Base-by-base conservation (phyloP, 2,888 invertebrate species). In the Caenorhabditis sp. region DNA sequence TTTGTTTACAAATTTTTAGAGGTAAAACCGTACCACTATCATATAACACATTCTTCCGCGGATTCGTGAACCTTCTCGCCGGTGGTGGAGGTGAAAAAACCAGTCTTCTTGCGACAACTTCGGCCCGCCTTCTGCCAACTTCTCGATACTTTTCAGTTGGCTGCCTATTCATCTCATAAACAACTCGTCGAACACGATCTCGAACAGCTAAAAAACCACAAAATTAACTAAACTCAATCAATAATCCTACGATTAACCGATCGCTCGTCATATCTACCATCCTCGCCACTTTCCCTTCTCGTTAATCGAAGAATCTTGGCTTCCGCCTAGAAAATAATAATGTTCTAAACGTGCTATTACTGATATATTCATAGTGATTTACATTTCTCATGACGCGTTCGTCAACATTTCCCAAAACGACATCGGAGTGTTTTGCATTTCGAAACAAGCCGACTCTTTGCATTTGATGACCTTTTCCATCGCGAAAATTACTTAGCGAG, bases 381-480 rank as follows among this genome's bases (percentile, higher is more conserved):
- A 58, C 57, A 17, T 17, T 61, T 10, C 59, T 50, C 10, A 71
- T 52, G 21, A 43, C 54, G 17, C 57, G 31, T 25, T 72, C 72
- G 25, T 72, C 62, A 38, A 61, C 26, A 20, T 49, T 38, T 7
- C 63, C 63, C 2, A 14, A 50, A 1, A 59, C 38, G 0, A 43
- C 12, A 12, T 67, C 61, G 4, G 72, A 72, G 38, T 67, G 62
- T 27, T 72, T 67, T 26, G 72, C 72, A 54, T 72, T 72, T 27
- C 58, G 31, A 20, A 72, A 72, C 54, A 72, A 56, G 17, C 72
- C 72, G 31, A 21, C 57, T 49, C 52, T 61, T 5, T 64, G 72
- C 17, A 72, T 17, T 7, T 43, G 57, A 12, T 61, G 38, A 12
- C 70, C 65, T 58, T 62, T 65, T 20, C 31, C 36, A 36, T 67